Evolutionary conservation across 2,797 vertebrate species (phyloP).

Genomic region (Limosa lapponica): DNA sequence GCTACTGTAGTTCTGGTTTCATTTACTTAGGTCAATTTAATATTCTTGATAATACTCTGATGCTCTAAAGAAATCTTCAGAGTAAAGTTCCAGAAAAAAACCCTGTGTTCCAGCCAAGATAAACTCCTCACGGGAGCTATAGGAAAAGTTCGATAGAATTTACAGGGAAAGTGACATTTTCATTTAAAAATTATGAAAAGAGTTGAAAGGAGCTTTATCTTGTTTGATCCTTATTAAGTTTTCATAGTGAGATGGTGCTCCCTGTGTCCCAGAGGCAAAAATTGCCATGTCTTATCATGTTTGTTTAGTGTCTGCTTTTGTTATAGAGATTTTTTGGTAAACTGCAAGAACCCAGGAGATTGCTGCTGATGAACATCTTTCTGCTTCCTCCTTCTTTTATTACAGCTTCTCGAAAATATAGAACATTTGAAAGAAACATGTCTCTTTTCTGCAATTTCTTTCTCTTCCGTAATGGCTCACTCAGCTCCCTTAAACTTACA

Average conservation of each 20-base stretch:
- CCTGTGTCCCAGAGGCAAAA: not conserved
- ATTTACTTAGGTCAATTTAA: not conserved
- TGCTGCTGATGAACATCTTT: not conserved
- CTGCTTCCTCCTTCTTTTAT: not conserved
- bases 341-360: not conserved
- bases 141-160: not conserved
- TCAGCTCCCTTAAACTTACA: not conserved
- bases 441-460: not conserved
- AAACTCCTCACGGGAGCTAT: not conserved
- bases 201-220: not conserved
- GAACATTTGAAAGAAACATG: not conserved
- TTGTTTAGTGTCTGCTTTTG: not conserved
- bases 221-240: constrained; percentile 7
- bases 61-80: not conserved
- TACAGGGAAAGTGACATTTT: constrained; percentile 11
- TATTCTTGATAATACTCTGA: not conserved
- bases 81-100: not conserved
- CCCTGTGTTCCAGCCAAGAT: not conserved
- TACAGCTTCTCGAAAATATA: not conserved
- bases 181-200: constrained; percentile 11
- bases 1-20: not conserved
- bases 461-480: not conserved
- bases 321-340: not conserved
- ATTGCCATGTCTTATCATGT: not conserved
- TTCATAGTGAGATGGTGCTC: not conserved